These are phyloP conservation scores for Sylvietta virens DNA, from an alignment of 2,113 vertebrate species.

Conservation along the genomic window DNA sequence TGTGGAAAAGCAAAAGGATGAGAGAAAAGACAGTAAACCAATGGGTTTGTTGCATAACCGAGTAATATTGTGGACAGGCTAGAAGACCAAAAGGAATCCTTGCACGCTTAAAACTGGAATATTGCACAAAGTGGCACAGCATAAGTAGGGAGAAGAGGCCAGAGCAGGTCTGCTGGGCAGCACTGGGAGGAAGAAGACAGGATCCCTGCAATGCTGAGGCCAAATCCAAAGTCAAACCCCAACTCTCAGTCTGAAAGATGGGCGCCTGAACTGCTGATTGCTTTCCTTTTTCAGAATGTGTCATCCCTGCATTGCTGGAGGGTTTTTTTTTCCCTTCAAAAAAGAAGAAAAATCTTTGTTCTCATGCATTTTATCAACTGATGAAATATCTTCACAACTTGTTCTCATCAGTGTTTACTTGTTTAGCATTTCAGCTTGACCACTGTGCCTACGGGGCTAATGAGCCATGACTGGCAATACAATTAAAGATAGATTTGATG, in stretches of 20 bases:
- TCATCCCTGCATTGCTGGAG: background rate
- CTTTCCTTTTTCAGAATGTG: background rate
- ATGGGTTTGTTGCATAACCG: background rate
- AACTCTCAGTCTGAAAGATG: background rate
- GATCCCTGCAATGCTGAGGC: background rate
- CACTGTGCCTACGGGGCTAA: background rate
- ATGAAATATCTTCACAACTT: background rate
- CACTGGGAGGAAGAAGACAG: background rate
- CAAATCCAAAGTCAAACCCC: background rate
- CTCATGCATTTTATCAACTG: background rate
- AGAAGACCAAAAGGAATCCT: background rate
- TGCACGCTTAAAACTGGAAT: background rate
- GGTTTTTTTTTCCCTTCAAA: background rate
- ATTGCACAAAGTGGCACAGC: background rate
- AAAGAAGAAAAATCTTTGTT: background rate
- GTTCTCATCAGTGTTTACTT: background rate
- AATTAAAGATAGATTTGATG: slow-evolving; percentile 4
- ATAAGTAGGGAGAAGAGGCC: background rate
- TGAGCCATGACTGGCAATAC: background rate
- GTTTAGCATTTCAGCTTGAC: background rate
- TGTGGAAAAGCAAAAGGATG: background rate
- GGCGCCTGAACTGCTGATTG: background rate
- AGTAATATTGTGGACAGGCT: background rate
- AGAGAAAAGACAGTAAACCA: background rate
- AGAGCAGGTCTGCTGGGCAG: background rate